Base-by-base conservation (phyloP, 2,797 vertebrate species). In the Cuniculus paca region DNA sequence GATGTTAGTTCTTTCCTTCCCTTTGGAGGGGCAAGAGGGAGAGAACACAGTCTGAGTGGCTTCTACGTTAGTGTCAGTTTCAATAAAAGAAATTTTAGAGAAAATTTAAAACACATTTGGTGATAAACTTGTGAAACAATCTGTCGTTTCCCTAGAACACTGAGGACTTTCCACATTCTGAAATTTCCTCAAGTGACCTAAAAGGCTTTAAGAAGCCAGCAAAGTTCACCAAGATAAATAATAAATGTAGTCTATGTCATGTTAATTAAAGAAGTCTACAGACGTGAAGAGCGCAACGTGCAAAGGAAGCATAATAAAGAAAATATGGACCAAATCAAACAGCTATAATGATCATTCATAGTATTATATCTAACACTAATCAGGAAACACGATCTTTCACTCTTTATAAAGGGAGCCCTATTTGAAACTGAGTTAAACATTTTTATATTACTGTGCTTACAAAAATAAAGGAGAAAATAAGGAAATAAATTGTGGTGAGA, bases 161-260 rank as follows among this genome's bases (percentile, higher is more conserved):
- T 52, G 54, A 96, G 28, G 22, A 45, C 58, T 91, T 92, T 19
- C n/a, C 34, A 68, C 7, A 68, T 6, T 84, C 82, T 79, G 36
- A 78, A 95, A 72, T 65, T 80, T 86, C n/a, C 79, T 89, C 50
- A 52, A 88, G 79, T 81, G 28, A 45, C 52, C 80, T 52, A 72
- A 88, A 63, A 83, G 19, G 48, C 26, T 68, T n/a, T 89, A 83
- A 75, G 48, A 91, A 63, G 61, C 4, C 26, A 70, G 52, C 19
- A 9, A 60, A 56, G 1, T 22, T 48, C 11, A 72, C 85, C 56
- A 31, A 88, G 60, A 70, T 90, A 93, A 92, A 72, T 60, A 86
- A 93, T 65, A 88, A 93, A 75, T 50, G 10, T 56, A 97, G 31
- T 5, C 81, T 74, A n/a, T 72, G 77, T 89, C 34, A 78, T 58